Evolutionary conservation across 2,888 invertebrate genomes (phyloP), one percentile per base, ranked within the genome.

Genomic region (Dioctria rufipes): DNA sequence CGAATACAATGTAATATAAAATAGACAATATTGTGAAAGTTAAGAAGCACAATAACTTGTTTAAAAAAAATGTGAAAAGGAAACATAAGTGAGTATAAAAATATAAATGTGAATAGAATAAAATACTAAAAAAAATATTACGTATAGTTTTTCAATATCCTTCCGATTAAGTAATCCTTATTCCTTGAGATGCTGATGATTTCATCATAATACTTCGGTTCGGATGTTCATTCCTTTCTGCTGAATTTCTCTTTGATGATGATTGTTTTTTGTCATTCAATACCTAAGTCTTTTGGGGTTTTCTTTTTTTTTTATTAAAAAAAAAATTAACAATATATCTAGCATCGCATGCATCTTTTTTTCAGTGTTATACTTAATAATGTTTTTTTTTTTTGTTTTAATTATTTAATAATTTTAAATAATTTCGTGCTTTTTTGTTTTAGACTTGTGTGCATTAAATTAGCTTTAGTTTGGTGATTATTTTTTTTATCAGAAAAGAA

Each of bases 291-390:
- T 46, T 25, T 25, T 25, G 25, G 25, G 25, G 25, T 25, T 25
- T 2, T 0, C 25, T 25, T 60, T 37, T 63, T 63, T 37, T 6
- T 61, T 63, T 46, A 63, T 63, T 77, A 40, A 37, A 37, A 49
- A 63, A 63, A 58, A 77, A 63, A 77, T 73, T 73, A 73, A 73
- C 73, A 77, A 63, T 60, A 43, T 61, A 79, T 63, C 73, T 81
- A 69, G 81, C 81, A 75, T 79, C 75, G 79, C 81, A 81, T 81
- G 81, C 81, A 81, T 73, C 2, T 25, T 25, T 25, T 25, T 25
- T 40, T 75, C 73, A 63, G 51, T 75, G 43, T 80, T 69, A 58
- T 81, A 61, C 65, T 5, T 78, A 40, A 61, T 71, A 25, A 25
- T 25, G 71, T 61, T 78, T 78, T 25, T 25, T 25, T 25, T 25